Evolutionary conservation across 2,888 invertebrate species (phyloP).

Genomic region (Pilophorus perplexus): DNA sequence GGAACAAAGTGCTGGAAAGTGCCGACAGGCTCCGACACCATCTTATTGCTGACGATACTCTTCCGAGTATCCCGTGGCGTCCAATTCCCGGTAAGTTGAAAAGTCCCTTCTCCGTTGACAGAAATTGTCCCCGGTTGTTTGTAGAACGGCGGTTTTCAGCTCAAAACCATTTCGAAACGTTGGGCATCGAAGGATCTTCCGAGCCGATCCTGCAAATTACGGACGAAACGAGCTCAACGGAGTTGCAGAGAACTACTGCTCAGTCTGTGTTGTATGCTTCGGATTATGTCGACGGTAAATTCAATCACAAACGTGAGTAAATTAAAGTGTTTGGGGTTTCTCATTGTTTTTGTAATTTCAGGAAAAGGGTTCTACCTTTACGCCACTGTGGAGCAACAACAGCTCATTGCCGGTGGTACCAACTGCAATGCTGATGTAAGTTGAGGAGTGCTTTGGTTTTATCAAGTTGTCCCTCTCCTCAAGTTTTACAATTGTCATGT

Average conservation of each 20-base stretch:
- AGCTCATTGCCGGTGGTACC: background rate
- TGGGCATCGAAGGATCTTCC: slow-evolving; percentile 40
- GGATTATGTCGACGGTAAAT: slow-evolving; percentile 60
- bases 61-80: slow-evolving; percentile 68
- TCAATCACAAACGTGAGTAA: background rate
- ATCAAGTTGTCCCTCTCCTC: too few relatives aligned
- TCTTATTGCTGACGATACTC: slow-evolving; percentile 52
- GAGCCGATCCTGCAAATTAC: slow-evolving; percentile 46
- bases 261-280: slow-evolving; percentile 67
- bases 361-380: slow-evolving; percentile 78
- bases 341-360: slow-evolving; percentile 50
- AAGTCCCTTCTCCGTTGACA: background rate
- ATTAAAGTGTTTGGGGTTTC: background rate
- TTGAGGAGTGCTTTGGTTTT: too few relatives aligned
- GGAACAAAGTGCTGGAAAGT: slow-evolving; percentile 52
- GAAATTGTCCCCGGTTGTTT: background rate
- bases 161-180: too few relatives aligned
- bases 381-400: slow-evolving; percentile 54
- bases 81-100: slow-evolving; percentile 57
- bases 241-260: slow-evolving; percentile 57
- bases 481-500: too few relatives aligned
- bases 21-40: slow-evolving; percentile 51
- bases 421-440: slow-evolving; percentile 11
- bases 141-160: background rate
- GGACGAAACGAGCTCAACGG: slow-evolving; percentile 48